Evolutionary conservation across 2,113 vertebrate genomes (phyloP), one percentile per base, ranked within the genome.

Genomic region (Australoheros scitulus): DNA sequence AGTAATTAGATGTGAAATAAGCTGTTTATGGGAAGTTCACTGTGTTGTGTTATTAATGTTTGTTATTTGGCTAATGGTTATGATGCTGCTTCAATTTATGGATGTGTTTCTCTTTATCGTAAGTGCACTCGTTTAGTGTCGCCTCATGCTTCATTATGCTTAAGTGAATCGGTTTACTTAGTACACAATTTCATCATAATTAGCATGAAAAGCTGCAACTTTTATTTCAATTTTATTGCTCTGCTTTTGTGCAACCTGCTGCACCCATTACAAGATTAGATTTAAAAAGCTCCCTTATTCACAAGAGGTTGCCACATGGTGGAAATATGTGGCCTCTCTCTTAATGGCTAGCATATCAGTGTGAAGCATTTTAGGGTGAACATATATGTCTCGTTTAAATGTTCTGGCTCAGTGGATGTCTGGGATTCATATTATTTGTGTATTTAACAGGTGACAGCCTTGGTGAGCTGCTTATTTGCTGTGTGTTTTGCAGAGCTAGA

Each of bases 381-480:
- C 34, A 65, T 65, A 7, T 32, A 18, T 17, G 7, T 65, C 29
- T 82, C 29, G 75, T 61, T 87, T 83, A 32, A 83, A 83, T 79
- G 34, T 64, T 64, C 3, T 77, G 61, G 6, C 76, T 79, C 61
- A 76, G 64, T 15, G 4, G 58, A 75, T 29, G 22, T 18, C 26
- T 15, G 20, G 65, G 57, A 68, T 29, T 85, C 26, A 57, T 76
- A 38, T 70, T 78, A 59, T 80, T 80, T 77, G 55, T 58, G 26
- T 20, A 47, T 58, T 59, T 59, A 75, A 82, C 81, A 91, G 72
- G 36, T 20, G 87, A 83, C 74, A 82, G 86, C 77, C 77, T 85
- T 59, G 60, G 80, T 89, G 74, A 85, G 83, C 83, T 82, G 58
- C 55, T 32, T 77, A 79, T 86, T 77, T 78, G n/a, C 29, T 68